Percentiles rank a stretch among this genome's conserved stretches.
These are phyloP conservation scores for Aromia moschata DNA, from an alignment of 2,888 invertebrate species.

Conservation along the genomic window DNA sequence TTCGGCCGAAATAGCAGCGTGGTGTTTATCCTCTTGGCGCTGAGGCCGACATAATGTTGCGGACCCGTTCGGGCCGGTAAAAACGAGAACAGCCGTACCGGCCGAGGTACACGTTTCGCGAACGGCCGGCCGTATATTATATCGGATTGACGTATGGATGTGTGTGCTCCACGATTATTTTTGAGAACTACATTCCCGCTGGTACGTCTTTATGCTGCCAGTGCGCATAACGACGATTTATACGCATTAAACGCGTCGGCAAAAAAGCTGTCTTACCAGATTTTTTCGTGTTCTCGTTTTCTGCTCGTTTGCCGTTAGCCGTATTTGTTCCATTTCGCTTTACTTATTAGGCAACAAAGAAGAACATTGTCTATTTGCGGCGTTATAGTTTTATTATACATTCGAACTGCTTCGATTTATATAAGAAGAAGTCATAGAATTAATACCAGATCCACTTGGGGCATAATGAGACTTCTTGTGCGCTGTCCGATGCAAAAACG, in stretches of 20 bases:
- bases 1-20: constrained; percentile 38
- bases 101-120: constrained; percentile 55
- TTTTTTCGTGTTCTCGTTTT: constrained; percentile 53
- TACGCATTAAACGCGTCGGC: constrained; percentile 50
- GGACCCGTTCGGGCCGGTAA: constrained; percentile 48
- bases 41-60: constrained; percentile 50
- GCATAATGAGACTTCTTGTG: constrained; percentile 14
- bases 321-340: constrained; percentile 34
- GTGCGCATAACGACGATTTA: constrained; percentile 59
- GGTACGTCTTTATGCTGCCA: constrained; percentile 59
- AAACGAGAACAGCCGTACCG: constrained; percentile 54
- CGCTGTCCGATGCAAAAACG: constrained; percentile 6
- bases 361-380: constrained; percentile 43
- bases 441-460: constrained; percentile 30
- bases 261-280: constrained; percentile 52
- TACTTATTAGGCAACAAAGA: constrained; percentile 50
- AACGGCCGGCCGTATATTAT: constrained; percentile 57
- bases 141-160: constrained; percentile 57
- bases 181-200: constrained; percentile 59
- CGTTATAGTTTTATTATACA: constrained; percentile 50
- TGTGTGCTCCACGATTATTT: constrained; percentile 59
- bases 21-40: constrained; percentile 36
- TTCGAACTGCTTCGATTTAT: constrained; percentile 42
- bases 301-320: constrained; percentile 42
- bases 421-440: constrained; percentile 49